Conservation (phyloP, 2,797 vertebrate species). For the Malurus splendens region DNA sequence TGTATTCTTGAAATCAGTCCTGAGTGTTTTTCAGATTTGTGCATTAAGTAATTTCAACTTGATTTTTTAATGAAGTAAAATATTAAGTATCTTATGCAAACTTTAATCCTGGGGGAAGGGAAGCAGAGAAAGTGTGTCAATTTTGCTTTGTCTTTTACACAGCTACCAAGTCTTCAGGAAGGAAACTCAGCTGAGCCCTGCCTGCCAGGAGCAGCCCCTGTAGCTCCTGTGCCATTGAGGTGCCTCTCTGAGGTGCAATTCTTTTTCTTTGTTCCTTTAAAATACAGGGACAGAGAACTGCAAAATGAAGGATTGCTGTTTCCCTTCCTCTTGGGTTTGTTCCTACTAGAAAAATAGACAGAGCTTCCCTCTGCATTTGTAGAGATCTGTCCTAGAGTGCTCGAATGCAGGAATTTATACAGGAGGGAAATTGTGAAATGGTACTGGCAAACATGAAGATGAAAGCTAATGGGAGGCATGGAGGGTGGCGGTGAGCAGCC, state of each 20-base stretch:
- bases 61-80: constrained; percentile 6
- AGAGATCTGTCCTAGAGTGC: not conserved
- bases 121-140: not conserved
- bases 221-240: not conserved
- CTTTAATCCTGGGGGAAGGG: not conserved
- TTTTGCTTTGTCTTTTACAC: not conserved
- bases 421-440: not conserved
- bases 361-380: not conserved
- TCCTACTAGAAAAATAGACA: not conserved
- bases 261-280: not conserved
- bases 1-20: not conserved
- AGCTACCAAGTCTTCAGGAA: not conserved
- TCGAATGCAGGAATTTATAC: not conserved
- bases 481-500: not conserved
- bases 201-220: not conserved
- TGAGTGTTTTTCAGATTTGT: not conserved
- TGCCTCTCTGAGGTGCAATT: not conserved
- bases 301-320: not conserved
- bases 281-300: not conserved
- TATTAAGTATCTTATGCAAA: not conserved
- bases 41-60: not conserved
- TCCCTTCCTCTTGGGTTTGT: not conserved
- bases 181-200: not conserved
- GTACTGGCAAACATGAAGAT: not conserved
- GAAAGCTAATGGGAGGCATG: not conserved